Conservation (phyloP, 2,797 vertebrate genomes). For the Atherinosoma microstoma region DNA sequence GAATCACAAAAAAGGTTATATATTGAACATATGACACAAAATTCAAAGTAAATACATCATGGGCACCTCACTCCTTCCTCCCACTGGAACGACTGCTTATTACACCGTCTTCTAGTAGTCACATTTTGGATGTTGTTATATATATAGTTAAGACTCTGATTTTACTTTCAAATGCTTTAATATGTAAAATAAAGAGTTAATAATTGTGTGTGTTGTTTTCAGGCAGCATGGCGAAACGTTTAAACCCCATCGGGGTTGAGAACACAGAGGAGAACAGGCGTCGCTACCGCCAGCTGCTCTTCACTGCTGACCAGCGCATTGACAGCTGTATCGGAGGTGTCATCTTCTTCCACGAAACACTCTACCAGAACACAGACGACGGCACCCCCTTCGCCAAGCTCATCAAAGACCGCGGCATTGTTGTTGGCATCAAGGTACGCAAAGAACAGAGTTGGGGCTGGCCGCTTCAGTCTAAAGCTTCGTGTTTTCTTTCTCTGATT, state of each 20-base stretch:
- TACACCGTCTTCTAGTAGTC: neutral
- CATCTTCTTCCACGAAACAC: conserved; percentile 98
- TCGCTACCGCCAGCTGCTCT: conserved; percentile 95
- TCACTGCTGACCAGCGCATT: conserved; percentile 92
- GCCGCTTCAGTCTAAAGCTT: neutral
- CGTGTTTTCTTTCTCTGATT: neutral
- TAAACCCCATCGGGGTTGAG: conserved; percentile 95
- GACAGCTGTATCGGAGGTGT: conserved; percentile 94
- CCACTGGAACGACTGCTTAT: neutral
- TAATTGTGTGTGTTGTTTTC: neutral
- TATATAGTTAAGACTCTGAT: neutral
- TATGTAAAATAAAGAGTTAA: neutral
- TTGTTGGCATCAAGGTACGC: conserved; percentile 96
- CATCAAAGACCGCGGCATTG: conserved; percentile 93
- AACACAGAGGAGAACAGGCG: conserved; percentile 97
- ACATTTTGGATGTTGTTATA: too few species aligned
- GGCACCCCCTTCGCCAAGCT: conserved; percentile 89
- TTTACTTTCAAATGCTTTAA: neutral
- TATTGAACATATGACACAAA: neutral
- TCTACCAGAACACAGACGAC: conserved; percentile 94
- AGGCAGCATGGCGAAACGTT: conserved; percentile 97
- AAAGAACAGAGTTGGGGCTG: neutral
- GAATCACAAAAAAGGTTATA: neutral
- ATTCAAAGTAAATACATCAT: neutral
- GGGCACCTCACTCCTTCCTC: neutral